Evolutionary conservation across 2,113 vertebrate species (phyloP), one percentile per base, ranked within the genome.

Genomic region (Pristiophorus japonicus): DNA sequence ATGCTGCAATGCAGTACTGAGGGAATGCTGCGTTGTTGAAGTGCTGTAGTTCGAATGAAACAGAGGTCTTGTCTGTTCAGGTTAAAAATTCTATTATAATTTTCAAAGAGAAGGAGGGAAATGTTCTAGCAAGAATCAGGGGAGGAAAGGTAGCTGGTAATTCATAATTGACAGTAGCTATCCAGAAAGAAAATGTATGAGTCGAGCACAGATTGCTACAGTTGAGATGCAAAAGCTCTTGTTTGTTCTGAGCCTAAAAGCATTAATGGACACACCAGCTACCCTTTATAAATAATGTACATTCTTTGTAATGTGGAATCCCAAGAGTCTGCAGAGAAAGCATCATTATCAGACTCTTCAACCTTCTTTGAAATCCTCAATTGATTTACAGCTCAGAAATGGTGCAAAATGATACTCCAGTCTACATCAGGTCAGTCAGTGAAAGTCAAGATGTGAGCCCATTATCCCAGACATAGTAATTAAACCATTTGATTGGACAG

Each of bases 201-300:
- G 65, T 94, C 42, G 42, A 51, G 65, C 66, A 70, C 66, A 70
- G 65, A 45, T 70, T 18, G 30, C 42, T 45, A 34, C 42, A 96
- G 96, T 96, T 96, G 95, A 91, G 70, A 96, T 97, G 97, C 97
- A 97, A 97, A 97, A 97, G 97, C 97, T 98, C 97, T 98, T 97
- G 97, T 98, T 98, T 98, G 98, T 98, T 98, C 97, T 70, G 66
- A 97, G 97, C 96, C 97, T 97, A 96, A 97, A 96, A 96, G 97
- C 97, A 97, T 98, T 99, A 99, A 99, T 99, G 99, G 99, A 99
- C 97, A 98, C 98, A 98, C 98, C 97, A 97, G 98, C 97, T 98
- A 97, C 97, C 97, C 98, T 98, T 99, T 99, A 99, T 99, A 99
- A 99, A 99, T 99, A 99, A 99, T 99, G 98, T 99, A 99, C 97